Evolutionary conservation across 2,888 invertebrate species (phyloP), one percentile per base, ranked within the genome.

Genomic region (Melanchra persicariae): DNA sequence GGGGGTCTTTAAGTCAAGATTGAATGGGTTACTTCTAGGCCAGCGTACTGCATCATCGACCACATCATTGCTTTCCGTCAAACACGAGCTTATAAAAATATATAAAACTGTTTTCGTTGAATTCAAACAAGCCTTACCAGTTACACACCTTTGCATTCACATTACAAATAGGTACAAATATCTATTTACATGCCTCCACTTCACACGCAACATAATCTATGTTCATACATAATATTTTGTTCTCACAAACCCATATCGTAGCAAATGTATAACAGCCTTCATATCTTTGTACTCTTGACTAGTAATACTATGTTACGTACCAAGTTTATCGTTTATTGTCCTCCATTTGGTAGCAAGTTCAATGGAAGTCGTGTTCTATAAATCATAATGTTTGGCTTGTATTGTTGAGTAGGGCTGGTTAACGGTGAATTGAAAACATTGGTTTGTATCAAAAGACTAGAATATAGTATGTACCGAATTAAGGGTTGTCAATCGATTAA

Each of bases 301-400:
- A 55, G 51, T 49, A 57, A 66, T 65, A 74, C 52, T 68, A 64
- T 67, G 51, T 47, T 49, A 43, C 34, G 52, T 68, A 57, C 19
- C 37, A 51, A 77, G 69, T 82, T 70, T 68, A 82, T 82, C 63
- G 77, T 57, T 55, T 45, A 77, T 82, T 82, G 82, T 80, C 62
- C 79, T 72, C 59, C 49, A 59, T 81, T 68, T 54, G 55, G 77
- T 64, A 74, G 34, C 66, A 69, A 67, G 81, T 82, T 82, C 80
- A 82, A 79, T 82, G 65, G 43, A 43, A 65, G 17, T 26, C 19
- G 34, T 34, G 45, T 37, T 49, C 49, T 9, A 64, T 62, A 47
- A 63, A 75, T 71, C 55, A 60, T 43, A 34, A 67, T 74, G 71
- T 54, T 67, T 57, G 24, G n/a, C 30, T n/a, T 62, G 17, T 57